Evolutionary conservation across 2,888 invertebrate genomes (phyloP).

Genomic region (Chrysolina oricalcia): DNA sequence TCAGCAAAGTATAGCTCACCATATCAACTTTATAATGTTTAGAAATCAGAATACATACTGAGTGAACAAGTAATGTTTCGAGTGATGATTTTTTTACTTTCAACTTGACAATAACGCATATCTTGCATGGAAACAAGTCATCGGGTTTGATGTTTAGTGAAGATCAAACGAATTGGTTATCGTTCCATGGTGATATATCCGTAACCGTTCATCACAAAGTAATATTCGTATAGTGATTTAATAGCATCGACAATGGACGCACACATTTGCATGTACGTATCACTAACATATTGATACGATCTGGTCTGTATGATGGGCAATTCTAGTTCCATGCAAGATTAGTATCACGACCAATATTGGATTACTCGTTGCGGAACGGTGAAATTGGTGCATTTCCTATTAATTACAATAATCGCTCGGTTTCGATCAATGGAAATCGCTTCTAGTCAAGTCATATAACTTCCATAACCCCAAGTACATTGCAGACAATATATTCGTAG

Average conservation of each 20-base stretch:
- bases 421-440: slow-evolving; percentile 59
- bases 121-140: too few species aligned
- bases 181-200: background rate
- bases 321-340: slow-evolving; percentile 63
- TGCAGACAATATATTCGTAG: slow-evolving; percentile 4
- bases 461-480: slow-evolving; percentile 24
- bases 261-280: slow-evolving; percentile 58
- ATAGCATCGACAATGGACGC: slow-evolving; percentile 35
- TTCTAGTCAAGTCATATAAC: slow-evolving; percentile 56
- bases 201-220: background rate
- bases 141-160: too few species aligned
- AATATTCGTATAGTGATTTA: slow-evolving; percentile 35
- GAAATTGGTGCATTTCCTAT: slow-evolving; percentile 70
- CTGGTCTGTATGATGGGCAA: slow-evolving; percentile 63
- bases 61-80: too few species aligned
- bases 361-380: slow-evolving; percentile 66
- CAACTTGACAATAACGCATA: too few species aligned
- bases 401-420: slow-evolving; percentile 67
- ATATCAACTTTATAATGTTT: too few species aligned
- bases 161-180: background rate
- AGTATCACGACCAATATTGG: slow-evolving; percentile 67
- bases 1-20: too few species aligned
- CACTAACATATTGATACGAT: slow-evolving; percentile 64
- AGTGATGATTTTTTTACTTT: too few species aligned
- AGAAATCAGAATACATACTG: too few species aligned